phyloP scores from a whole-genome alignment of 2,113 vertebrate species.

The Grallaria varia region DNA sequence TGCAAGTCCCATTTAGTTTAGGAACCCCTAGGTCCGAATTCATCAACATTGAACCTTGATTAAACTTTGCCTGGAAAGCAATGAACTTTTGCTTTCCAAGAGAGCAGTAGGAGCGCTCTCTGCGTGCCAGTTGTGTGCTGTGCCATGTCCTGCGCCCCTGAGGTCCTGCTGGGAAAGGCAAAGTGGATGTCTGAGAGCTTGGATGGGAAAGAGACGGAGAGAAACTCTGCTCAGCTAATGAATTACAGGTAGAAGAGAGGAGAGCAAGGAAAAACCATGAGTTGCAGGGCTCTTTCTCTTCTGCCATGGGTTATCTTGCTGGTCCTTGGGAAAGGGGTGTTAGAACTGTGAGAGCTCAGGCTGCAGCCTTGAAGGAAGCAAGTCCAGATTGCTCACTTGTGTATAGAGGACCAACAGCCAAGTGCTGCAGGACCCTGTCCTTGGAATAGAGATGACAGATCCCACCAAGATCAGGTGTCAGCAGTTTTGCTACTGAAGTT shows the following conservation, averaged over 20 bases:
- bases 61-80: constrained; percentile 55
- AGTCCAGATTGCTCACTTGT: neutral
- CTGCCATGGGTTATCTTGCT: neutral
- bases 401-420: neutral
- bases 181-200: neutral
- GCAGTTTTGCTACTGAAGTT: neutral
- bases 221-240: neutral
- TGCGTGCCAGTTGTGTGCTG: neutral
- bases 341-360: neutral
- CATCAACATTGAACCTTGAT: constrained; percentile 49
- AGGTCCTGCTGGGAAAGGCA: neutral
- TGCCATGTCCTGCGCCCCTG: neutral
- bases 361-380: neutral
- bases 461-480: neutral
- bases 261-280: neutral
- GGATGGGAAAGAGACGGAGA: neutral
- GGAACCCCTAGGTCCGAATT: neutral
- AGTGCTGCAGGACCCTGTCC: neutral
- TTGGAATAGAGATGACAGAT: neutral
- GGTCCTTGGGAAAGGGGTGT: neutral
- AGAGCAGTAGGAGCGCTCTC: neutral
- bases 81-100: neutral
- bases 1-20: constrained; percentile 5
- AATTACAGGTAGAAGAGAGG: neutral
- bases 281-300: neutral